Conservation (phyloP, 1,140 invertebrate genomes). For the Temnothorax nylanderi region DNA sequence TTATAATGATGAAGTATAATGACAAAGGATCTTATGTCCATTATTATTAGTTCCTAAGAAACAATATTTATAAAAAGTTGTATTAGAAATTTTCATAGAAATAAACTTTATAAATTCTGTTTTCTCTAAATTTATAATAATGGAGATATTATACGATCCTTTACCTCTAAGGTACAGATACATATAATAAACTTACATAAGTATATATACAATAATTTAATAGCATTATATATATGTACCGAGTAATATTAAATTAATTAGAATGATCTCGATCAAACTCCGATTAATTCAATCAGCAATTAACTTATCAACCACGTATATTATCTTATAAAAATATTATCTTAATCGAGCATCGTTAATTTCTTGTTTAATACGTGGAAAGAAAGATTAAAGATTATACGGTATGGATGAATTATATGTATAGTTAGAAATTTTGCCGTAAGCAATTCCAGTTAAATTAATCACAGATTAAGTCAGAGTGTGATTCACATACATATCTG, state of each 20-base stretch:
- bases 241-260: not conserved
- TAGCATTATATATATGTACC: not conserved
- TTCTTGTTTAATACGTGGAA: not conserved
- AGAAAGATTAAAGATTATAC: not conserved
- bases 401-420: not conserved
- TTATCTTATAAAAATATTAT: not conserved
- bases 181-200: too few relatives aligned
- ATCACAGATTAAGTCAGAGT: not conserved
- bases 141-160: too few relatives aligned
- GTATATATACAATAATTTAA: not conserved
- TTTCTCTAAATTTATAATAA: too few relatives aligned
- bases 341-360: not conserved
- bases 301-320: not conserved
- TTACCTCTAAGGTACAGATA: too few relatives aligned
- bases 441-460: not conserved
- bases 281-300: not conserved
- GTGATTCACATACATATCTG: too few relatives aligned
- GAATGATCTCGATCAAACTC: not conserved
- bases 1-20: too few relatives aligned
- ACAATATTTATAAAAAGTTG: too few relatives aligned
- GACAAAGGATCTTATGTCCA: too few relatives aligned
- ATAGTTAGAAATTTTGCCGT: not conserved
- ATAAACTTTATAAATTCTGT: too few relatives aligned
- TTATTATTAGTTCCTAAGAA: too few relatives aligned
- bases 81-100: too few relatives aligned